These are phyloP conservation scores for Epinephelus coioides DNA, from an alignment of 2,797 vertebrate species.

Conservation along the genomic window DNA sequence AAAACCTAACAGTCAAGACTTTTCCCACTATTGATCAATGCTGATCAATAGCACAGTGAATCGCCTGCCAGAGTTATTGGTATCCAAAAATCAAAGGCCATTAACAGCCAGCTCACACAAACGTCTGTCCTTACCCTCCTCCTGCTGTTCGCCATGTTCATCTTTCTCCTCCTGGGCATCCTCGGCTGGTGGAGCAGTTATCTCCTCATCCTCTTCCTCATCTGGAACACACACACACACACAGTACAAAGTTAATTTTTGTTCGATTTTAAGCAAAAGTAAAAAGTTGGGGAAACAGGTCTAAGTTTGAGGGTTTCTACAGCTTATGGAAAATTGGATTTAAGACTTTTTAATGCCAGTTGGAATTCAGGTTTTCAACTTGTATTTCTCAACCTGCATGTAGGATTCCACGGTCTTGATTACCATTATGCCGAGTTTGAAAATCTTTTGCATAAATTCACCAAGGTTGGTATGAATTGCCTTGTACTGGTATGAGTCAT, in stretches of 20 bases:
- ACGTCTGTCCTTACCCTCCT: slow-evolving; percentile 82
- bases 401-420: no score
- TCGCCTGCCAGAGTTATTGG: not conserved
- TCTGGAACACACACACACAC: slow-evolving; percentile 76
- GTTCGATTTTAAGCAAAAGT: not conserved
- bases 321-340: no score
- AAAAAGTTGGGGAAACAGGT: not conserved
- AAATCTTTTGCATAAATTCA: no score
- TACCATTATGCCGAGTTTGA: no score
- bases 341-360: no score
- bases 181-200: slow-evolving; percentile 81
- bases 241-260: not conserved
- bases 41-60: not conserved
- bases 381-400: no score
- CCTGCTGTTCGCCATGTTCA: slow-evolving; percentile 89
- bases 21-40: not conserved
- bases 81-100: not conserved
- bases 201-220: slow-evolving; percentile 94
- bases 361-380: no score
- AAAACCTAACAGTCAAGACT: not conserved
- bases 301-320: not conserved
- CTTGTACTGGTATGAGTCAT: no score
- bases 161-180: slow-evolving; percentile 91
- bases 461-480: no score
- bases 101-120: not conserved